Evolutionary conservation across 2,797 vertebrate species (phyloP).

Genomic region (Aldrovandia affinis): DNA sequence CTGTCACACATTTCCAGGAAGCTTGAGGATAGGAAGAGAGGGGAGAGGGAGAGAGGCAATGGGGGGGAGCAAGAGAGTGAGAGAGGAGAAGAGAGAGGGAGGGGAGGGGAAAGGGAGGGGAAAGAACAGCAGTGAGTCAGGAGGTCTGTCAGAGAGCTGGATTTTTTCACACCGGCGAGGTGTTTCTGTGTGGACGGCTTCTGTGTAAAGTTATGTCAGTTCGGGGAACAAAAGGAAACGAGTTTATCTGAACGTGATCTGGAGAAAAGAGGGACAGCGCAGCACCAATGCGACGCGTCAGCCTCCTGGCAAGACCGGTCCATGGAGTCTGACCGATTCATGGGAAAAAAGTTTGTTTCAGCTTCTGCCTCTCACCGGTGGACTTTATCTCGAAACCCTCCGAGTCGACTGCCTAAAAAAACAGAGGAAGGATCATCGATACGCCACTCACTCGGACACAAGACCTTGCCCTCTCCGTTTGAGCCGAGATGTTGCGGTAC

Average conservation of each 20-base stretch:
- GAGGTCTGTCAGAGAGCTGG: conserved; percentile 40
- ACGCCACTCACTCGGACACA: background rate
- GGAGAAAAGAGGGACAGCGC: background rate
- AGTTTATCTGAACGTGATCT: background rate
- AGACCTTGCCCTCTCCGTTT: background rate
- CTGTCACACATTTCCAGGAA: background rate
- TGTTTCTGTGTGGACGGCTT: conserved; percentile 32
- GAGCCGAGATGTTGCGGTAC: conserved; percentile 73
- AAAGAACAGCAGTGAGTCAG: conserved; percentile 40
- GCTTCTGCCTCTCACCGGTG: background rate
- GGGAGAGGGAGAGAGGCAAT: conserved; percentile 1
- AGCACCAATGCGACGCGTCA: background rate
- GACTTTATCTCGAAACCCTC: background rate
- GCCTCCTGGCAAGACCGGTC: background rate
- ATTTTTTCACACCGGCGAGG: conserved; percentile 21
- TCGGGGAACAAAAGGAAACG: background rate
- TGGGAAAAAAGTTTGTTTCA: conserved; percentile 7
- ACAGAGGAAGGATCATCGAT: background rate
- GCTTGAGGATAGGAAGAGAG: background rate
- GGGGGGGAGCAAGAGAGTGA: background rate
- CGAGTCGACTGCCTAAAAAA: background rate
- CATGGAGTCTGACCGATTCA: background rate
- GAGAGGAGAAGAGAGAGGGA: conserved; percentile 9
- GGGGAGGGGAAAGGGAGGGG: conserved; percentile 3
- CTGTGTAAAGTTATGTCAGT: conserved; percentile 50